Evolutionary conservation across 2,113 vertebrate species (phyloP), one percentile per base, ranked within the genome.

Genomic region (Kobus ellipsiprymnus): DNA sequence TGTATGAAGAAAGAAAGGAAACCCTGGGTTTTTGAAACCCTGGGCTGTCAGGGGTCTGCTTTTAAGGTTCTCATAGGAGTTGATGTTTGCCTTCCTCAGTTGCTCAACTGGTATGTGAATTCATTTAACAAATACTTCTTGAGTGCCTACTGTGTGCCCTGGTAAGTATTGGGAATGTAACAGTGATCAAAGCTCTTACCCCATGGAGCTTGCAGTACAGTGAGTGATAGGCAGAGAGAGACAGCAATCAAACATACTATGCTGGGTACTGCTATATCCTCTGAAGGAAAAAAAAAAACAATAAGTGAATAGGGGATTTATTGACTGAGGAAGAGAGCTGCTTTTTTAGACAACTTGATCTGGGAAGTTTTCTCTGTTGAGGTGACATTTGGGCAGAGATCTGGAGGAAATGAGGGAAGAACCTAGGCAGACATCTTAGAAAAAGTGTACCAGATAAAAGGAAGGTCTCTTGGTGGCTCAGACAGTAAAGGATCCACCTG

Each of bases 71-170:
- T 74, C 29, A 8, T 44, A 44, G 25, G 55, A 87, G 13, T 82
- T 84, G 57, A 54, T 60, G 2, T 71, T 95, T 87, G 33, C 11
- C 36, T 92, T 87, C n/a, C 12, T 96, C 77, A 62, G n/a, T 95
- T 93, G 17, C 55, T 96, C 50, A 71, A 14, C 62, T 87, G n/a
- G 48, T 50, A 83, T 40, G 2, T 91, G 57, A 50, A 27, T 59
- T 96, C 57, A 71, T 62, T 94, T 95, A n/a, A 67, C 14, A 94
- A 46, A 25, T 36, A 90, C 78, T 64, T 97, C 33, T 95, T 86
- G 57, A 94, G 74, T 86, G 57, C 62, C 71, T 60, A 7, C 83
- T 87, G 27, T 85, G 25, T 95, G 7, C n/a, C 36, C 67, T 60
- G 23, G 55, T 77, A 52, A 36, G 30, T 90, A 59, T n/a, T 67